Conservation (phyloP, 92 coral and sea anemone genomes). For the Palythoa heliodiscus region DNA sequence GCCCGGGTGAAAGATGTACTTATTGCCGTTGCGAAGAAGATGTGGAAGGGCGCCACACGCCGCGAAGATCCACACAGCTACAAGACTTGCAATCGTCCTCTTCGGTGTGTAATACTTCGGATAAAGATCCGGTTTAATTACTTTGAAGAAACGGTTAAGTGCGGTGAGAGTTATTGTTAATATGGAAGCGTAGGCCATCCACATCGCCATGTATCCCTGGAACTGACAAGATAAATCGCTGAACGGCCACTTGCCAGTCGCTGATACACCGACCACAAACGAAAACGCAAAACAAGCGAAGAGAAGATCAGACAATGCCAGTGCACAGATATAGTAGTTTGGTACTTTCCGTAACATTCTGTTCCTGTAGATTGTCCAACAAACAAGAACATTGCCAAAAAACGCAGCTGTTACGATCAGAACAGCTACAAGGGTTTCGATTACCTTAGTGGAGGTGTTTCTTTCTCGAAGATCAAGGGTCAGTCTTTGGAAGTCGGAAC, state of each 20-base stretch:
- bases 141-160: slow-evolving; percentile 34
- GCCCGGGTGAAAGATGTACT: slow-evolving; percentile 33
- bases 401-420: slow-evolving; percentile 19
- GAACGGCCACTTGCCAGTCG: slow-evolving; percentile 32
- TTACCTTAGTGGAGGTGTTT: background rate
- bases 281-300: slow-evolving; percentile 14
- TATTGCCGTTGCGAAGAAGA: slow-evolving; percentile 5
- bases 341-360: slow-evolving; percentile 21
- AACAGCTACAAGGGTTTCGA: slow-evolving; percentile 3
- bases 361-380: slow-evolving; percentile 30
- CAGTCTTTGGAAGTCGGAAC: background rate
- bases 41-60: slow-evolving; percentile 27
- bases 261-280: slow-evolving; percentile 28
- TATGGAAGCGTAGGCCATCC: slow-evolving; percentile 43
- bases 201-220: slow-evolving; percentile 38
- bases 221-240: slow-evolving; percentile 21
- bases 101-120: slow-evolving; percentile 21
- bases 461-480: slow-evolving; percentile 22
- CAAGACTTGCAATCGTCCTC: slow-evolving; percentile 18
- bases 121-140: slow-evolving; percentile 19
- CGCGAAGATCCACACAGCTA: slow-evolving; percentile 32
- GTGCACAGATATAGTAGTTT: slow-evolving; percentile 36
- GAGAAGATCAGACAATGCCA: slow-evolving; percentile 24
- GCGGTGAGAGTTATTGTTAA: slow-evolving; percentile 39
- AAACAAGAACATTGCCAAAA: slow-evolving; percentile 28